A percentile compares a stretch with the other conserved stretches of the same genome.
Evolutionary conservation across 2,888 invertebrate genomes (phyloP).

Genomic region (Lycia hirtaria): DNA sequence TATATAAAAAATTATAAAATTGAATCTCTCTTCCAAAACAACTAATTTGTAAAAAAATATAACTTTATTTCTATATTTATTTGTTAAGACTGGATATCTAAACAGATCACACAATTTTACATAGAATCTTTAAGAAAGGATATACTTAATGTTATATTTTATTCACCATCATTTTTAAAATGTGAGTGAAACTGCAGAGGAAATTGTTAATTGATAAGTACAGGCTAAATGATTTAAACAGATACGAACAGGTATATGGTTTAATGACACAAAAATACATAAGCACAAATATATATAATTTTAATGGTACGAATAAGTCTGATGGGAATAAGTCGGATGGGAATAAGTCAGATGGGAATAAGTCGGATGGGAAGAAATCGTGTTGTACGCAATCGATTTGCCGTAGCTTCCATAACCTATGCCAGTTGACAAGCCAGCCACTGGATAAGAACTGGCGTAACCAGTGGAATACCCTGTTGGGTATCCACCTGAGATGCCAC

Average conservation of each 20-base stretch:
- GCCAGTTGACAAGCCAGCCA: slow-evolving; percentile 4
- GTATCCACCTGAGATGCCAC: slow-evolving; percentile 14
- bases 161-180: too few relatives aligned
- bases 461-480: slow-evolving; percentile 13
- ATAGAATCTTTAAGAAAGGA: too few relatives aligned
- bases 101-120: too few relatives aligned
- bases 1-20: too few relatives aligned
- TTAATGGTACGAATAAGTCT: slow-evolving; percentile 31
- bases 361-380: slow-evolving; percentile 33
- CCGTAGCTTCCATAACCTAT: slow-evolving; percentile 29
- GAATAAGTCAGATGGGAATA: slow-evolving; percentile 32
- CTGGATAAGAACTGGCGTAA: slow-evolving; percentile 8
- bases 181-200: too few relatives aligned
- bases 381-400: slow-evolving; percentile 37
- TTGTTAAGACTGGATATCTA: too few relatives aligned
- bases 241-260: slow-evolving; percentile 23
- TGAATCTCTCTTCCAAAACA: too few relatives aligned
- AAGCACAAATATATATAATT: slow-evolving; percentile 4
- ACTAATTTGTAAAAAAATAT: too few relatives aligned
- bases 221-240: not conserved
- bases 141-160: too few relatives aligned
- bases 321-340: too few relatives aligned
- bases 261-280: slow-evolving; percentile 23
- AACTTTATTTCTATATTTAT: too few relatives aligned
- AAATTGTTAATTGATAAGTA: too few relatives aligned